Evolutionary conservation across 2,113 vertebrate genomes (phyloP).

Genomic region (Caranx ignobilis): DNA sequence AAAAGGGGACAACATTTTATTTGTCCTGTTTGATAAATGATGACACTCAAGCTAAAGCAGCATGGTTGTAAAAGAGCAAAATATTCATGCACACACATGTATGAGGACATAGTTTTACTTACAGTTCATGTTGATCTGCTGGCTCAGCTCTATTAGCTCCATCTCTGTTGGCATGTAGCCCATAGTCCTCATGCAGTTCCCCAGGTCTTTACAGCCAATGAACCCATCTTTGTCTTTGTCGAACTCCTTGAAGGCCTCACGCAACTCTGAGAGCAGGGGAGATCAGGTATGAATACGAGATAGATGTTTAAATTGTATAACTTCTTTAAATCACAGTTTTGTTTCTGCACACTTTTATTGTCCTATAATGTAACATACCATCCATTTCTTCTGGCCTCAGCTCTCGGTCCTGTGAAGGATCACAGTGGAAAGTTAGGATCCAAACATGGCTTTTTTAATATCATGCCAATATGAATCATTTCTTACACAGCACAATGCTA

Average conservation of each 20-base stretch:
- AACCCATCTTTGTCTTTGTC: conserved; percentile 98
- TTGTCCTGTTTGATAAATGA: not conserved
- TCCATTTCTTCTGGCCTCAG: conserved; percentile 97
- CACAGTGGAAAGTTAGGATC: conserved; percentile 56
- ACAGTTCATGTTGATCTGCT: conserved; percentile 99
- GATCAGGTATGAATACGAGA: not conserved
- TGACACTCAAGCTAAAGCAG: not conserved
- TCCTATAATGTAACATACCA: conserved; percentile 83
- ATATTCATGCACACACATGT: conserved; percentile 1
- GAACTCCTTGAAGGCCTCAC: conserved; percentile 96
- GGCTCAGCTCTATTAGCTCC: conserved; percentile 98
- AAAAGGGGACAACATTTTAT: not conserved
- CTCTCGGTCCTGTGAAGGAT: conserved; percentile 92
- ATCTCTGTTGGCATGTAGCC: conserved; percentile 99
- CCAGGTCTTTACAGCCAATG: conserved; percentile 97
- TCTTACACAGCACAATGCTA: conserved; percentile 28
- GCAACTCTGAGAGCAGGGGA: conserved; percentile 85
- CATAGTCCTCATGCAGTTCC: conserved; percentile 99
- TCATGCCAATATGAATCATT: conserved; percentile 42
- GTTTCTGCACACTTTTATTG: not conserved
- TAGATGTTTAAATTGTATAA: not conserved
- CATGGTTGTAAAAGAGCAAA: not conserved
- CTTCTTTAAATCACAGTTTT: not conserved
- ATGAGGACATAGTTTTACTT: conserved; percentile 70
- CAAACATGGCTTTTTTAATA: conserved; percentile 38